Percentiles rank a stretch among this genome's conserved stretches.
Evolutionary conservation across 1,140 invertebrate genomes (phyloP).

Genomic region (Drosophila baimaii): DNA sequence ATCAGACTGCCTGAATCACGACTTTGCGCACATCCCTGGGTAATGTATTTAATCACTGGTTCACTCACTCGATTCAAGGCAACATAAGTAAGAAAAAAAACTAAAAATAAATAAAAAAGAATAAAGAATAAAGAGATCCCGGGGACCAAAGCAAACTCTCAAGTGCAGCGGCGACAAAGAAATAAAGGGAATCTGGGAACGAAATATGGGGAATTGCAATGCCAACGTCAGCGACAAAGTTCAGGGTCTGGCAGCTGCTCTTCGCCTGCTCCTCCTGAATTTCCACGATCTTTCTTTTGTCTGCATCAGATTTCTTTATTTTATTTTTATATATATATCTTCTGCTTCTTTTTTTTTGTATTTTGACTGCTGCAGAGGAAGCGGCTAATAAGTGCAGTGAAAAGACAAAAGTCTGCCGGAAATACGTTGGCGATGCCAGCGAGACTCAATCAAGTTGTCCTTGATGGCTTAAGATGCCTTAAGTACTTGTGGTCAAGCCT

Average conservation of each 20-base stretch:
- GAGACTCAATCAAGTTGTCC: conserved; percentile 63
- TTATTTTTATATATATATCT: not conserved
- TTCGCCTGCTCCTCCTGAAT: conserved; percentile 44
- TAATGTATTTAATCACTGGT: conserved; percentile 62
- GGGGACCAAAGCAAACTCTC: conserved; percentile 39
- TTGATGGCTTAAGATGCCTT: conserved; percentile 41
- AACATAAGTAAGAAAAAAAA: not conserved
- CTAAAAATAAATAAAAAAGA: conserved; percentile 17
- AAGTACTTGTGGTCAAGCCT: conserved; percentile 45
- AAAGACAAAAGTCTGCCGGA: conserved; percentile 62
- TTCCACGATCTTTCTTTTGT: conserved; percentile 46
- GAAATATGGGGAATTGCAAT: conserved; percentile 54
- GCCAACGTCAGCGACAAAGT: conserved; percentile 63
- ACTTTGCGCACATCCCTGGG: conserved; percentile 15
- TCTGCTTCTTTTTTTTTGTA: conserved; percentile 6
- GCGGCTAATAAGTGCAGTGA: conserved; percentile 72
- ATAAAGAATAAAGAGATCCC: conserved; percentile 38
- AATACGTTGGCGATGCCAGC: conserved; percentile 63
- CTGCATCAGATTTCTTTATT: conserved; percentile 16
- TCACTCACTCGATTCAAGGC: conserved; percentile 65
- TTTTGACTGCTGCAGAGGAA: conserved; percentile 54
- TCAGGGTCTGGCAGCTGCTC: conserved; percentile 69
- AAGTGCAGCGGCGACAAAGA: conserved; percentile 57
- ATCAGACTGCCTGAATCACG: not conserved
- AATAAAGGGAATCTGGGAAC: conserved; percentile 34